Conservation (phyloP, 2,888 invertebrate species). For the Lysandra bellargus region DNA sequence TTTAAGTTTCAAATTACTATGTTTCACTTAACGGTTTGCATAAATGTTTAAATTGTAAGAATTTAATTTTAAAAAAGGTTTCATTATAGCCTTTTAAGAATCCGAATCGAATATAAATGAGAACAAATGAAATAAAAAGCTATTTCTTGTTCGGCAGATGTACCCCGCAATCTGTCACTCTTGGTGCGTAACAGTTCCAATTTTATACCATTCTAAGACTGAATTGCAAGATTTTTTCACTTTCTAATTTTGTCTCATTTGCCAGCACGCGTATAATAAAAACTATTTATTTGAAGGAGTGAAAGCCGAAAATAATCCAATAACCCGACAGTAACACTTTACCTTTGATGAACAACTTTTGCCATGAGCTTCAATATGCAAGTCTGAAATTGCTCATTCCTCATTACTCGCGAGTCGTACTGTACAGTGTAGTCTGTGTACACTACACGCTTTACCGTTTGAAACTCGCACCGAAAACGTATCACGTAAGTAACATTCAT, state of each 20-base stretch:
- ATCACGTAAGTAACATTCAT: constrained; percentile 27
- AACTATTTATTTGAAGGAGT: background rate
- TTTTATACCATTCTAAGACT: constrained; percentile 32
- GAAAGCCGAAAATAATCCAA: background rate
- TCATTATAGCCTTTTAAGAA: constrained; percentile 33
- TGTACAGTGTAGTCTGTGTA: background rate
- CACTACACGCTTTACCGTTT: background rate
- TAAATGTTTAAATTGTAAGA: constrained; percentile 12
- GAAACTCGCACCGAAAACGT: constrained; percentile 19
- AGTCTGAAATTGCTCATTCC: constrained; percentile 10
- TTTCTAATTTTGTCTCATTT: background rate
- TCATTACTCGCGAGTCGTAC: background rate
- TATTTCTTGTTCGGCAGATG: constrained; percentile 63
- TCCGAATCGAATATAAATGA: constrained; percentile 59
- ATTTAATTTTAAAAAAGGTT: background rate
- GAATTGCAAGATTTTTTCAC: background rate
- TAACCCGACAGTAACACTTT: background rate
- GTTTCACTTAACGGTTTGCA: background rate
- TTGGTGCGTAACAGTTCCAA: constrained; percentile 40
- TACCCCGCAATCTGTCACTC: constrained; percentile 39
- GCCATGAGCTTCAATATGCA: background rate
- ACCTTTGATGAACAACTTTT: background rate
- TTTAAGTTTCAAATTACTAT: background rate
- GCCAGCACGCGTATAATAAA: background rate
- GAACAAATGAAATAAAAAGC: constrained; percentile 59